Evolutionary conservation across 1,140 invertebrate species (phyloP).

Genomic region (Drosophila tsacasi): DNA sequence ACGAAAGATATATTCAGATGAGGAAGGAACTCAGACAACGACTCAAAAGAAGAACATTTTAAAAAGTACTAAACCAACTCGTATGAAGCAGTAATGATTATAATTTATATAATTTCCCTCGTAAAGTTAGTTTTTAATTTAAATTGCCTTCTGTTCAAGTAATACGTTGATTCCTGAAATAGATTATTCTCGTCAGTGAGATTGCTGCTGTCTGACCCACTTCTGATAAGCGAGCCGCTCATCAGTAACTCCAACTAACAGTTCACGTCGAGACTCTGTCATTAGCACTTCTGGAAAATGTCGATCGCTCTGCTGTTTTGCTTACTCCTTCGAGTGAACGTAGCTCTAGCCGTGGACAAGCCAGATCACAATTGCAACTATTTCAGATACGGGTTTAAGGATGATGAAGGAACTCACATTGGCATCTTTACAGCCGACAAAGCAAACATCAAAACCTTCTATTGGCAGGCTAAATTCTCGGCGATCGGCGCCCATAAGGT

Average conservation of each 20-base stretch:
- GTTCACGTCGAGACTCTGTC: background rate
- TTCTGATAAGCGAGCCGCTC: background rate
- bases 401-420: background rate
- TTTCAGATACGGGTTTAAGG: background rate
- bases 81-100: too few relatives aligned
- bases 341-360: background rate
- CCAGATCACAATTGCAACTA: background rate
- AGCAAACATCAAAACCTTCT: background rate
- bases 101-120: too few relatives aligned
- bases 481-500: background rate
- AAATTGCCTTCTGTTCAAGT: background rate
- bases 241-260: background rate
- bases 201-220: too few relatives aligned
- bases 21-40: too few relatives aligned
- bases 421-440: constrained; percentile 4
- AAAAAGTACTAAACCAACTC: too few relatives aligned
- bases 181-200: background rate
- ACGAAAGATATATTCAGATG: too few relatives aligned
- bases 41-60: too few relatives aligned
- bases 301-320: background rate
- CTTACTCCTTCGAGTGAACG: background rate
- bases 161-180: too few relatives aligned
- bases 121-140: background rate
- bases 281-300: background rate
- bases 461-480: constrained; percentile 12